These are phyloP conservation scores for Nothoprocta pentlandii DNA, from an alignment of 2,113 vertebrate genomes.

Conservation along the genomic window DNA sequence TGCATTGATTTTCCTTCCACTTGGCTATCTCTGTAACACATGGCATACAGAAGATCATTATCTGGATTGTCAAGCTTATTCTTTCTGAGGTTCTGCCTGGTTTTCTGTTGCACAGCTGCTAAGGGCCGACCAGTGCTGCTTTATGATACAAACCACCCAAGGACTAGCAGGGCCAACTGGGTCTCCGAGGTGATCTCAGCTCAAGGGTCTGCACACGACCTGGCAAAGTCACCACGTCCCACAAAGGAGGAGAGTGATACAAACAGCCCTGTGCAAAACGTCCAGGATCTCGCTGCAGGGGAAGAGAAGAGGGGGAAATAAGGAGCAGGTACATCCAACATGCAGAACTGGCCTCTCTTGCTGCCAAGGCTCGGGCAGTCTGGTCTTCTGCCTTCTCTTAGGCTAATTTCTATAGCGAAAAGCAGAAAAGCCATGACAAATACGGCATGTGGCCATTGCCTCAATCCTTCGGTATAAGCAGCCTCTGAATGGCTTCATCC, in stretches of 20 bases:
- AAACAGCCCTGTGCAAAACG: fast-evolving
- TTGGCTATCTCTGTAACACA: background rate
- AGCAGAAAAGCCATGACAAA: background rate
- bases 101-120: conserved; percentile 57
- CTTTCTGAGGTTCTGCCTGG: background rate
- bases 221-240: background rate
- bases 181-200: fast-evolving
- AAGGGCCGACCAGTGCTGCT: fast-evolving
- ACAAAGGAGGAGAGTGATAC: fast-evolving
- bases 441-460: fast-evolving
- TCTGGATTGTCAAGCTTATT: background rate
- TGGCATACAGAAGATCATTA: fast-evolving
- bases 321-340: fast-evolving
- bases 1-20: background rate
- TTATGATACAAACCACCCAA: background rate
- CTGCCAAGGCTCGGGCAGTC: background rate
- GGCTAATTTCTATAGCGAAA: background rate
- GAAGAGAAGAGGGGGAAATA: background rate
- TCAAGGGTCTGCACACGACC: background rate
- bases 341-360: background rate
- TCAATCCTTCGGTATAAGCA: background rate
- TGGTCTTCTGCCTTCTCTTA: background rate
- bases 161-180: background rate
- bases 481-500: background rate
- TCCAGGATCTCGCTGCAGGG: background rate